These are phyloP conservation scores for Maccullochella peelii DNA, from an alignment of 2,113 vertebrate genomes.

Conservation along the genomic window DNA sequence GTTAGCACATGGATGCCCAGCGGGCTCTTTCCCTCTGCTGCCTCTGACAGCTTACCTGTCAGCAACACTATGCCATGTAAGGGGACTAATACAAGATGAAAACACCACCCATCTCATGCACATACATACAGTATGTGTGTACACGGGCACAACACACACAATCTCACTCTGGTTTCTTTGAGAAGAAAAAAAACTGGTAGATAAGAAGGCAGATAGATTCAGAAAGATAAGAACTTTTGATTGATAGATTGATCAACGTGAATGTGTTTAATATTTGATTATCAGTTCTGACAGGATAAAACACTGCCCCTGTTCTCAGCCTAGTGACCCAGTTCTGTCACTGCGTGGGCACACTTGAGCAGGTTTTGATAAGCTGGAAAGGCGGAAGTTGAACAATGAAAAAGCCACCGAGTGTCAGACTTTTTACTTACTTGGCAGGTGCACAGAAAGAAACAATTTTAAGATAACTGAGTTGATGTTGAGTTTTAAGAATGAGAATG, in stretches of 20 bases:
- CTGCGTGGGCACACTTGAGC: not conserved
- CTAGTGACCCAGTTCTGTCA: constrained; percentile 18
- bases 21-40: constrained; percentile 48
- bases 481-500: not conserved
- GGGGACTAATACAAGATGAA: constrained; percentile 42
- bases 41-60: constrained; percentile 57
- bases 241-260: not conserved
- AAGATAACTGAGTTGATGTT: not conserved
- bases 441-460: not conserved
- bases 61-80: constrained; percentile 25
- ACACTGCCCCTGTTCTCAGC: not conserved
- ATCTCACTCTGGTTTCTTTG: not conserved
- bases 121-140: not conserved
- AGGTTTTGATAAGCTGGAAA: not conserved
- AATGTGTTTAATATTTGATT: not conserved
- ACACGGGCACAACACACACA: not conserved
- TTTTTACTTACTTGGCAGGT: not conserved
- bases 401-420: not conserved
- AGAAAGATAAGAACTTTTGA: not conserved
- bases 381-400: not conserved
- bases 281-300: not conserved
- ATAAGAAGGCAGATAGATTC: not conserved
- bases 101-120: not conserved
- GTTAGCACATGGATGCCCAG: constrained; percentile 46
- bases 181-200: not conserved